Evolutionary conservation across 1,140 invertebrate genomes (phyloP).

Genomic region (Brachionus sp.): DNA sequence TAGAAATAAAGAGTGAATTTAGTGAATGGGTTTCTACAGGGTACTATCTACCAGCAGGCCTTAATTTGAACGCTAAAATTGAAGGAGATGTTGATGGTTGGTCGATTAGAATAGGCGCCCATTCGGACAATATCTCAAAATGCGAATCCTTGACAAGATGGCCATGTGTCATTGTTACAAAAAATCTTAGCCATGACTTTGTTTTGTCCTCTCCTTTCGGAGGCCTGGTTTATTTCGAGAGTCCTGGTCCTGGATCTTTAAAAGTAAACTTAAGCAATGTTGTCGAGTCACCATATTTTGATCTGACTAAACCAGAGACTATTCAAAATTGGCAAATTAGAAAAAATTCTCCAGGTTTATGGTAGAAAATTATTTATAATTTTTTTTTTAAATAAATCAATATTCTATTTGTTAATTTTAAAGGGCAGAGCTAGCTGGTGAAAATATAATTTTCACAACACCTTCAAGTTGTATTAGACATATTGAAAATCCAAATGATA

Average conservation of each 20-base stretch:
- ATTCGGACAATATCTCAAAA: constrained; percentile 10
- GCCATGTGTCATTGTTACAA: not conserved
- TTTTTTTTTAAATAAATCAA: not conserved
- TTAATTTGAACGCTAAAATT: not conserved
- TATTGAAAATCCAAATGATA: constrained; percentile 45
- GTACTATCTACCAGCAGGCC: constrained; percentile 34
- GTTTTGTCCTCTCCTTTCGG: not conserved
- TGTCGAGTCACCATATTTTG: constrained; percentile 6
- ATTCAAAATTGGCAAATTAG: constrained; percentile 20
- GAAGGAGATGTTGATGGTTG: not conserved
- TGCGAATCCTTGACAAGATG: not conserved
- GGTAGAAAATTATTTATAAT: not conserved
- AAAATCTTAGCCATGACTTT: not conserved
- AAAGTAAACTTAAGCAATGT: constrained; percentile 1
- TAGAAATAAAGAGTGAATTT: not conserved
- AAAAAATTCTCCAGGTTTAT: constrained; percentile 47
- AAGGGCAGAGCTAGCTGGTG: constrained; percentile 49
- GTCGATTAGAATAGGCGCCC: constrained; percentile 34
- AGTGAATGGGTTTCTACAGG: constrained; percentile 27
- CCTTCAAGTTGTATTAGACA: constrained; percentile 47
- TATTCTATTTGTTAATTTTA: not conserved
- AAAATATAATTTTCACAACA: constrained; percentile 48
- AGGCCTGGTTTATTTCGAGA: constrained; percentile 38
- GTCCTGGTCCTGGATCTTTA: not conserved
- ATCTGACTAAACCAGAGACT: constrained; percentile 20